Evolutionary conservation across 2,797 vertebrate genomes (phyloP).

Genomic region (Chelon labrosus): DNA sequence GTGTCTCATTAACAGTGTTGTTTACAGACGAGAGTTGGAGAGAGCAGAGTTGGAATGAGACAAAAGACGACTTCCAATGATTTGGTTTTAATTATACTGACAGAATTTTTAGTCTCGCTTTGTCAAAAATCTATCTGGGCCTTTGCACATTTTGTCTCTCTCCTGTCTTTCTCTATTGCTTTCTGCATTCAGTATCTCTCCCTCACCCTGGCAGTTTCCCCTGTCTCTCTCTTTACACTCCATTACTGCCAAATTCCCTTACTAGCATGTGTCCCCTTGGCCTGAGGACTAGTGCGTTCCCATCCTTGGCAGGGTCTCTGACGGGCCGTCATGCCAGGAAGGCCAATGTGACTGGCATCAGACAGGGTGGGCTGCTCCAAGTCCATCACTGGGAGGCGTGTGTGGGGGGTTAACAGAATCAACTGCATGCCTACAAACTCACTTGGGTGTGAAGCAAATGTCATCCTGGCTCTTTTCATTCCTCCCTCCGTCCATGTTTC

Average conservation of each 20-base stretch:
- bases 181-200: conserved; percentile 5
- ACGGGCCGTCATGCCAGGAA: conserved; percentile 47
- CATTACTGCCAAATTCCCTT: conserved; percentile 66
- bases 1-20: conserved; percentile 68
- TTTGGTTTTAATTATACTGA: conserved; percentile 62
- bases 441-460: conserved; percentile 74
- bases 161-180: conserved; percentile 25
- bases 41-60: conserved; percentile 50
- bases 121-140: conserved; percentile 1
- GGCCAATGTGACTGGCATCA: conserved; percentile 68
- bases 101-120: conserved; percentile 23
- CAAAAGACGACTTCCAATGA: conserved; percentile 53
- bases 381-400: conserved; percentile 51
- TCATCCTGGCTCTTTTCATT: conserved; percentile 55
- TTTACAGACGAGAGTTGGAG: conserved; percentile 61
- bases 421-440: conserved; percentile 53
- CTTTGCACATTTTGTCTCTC: conserved; percentile 25
- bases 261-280: conserved; percentile 65
- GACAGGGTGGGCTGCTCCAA: conserved; percentile 66
- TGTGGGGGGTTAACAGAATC: conserved; percentile 20
- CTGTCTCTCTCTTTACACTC: conserved; percentile 39
- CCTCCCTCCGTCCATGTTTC: conserved; percentile 37
- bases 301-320: conserved; percentile 66
- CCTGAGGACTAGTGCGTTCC: conserved; percentile 49
- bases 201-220: conserved; percentile 14